A percentile compares a stretch with the other conserved stretches of the same genome.
Conservation (phyloP, 2,113 vertebrate genomes). For the Atlantisia rogersi region DNA sequence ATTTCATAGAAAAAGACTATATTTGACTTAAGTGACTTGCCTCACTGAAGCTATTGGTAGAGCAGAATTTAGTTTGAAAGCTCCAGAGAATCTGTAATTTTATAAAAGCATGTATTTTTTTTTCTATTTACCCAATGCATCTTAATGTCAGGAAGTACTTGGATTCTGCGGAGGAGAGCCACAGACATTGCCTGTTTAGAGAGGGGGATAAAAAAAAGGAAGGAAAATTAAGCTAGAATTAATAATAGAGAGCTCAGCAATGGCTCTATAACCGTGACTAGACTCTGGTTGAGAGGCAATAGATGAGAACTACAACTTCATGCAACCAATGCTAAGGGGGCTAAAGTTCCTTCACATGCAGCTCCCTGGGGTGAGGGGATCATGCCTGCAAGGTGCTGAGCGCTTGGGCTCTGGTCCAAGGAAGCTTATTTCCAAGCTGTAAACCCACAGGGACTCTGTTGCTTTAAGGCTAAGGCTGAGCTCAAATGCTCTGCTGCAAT, state of each 20-base stretch:
- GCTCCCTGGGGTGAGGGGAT: neutral
- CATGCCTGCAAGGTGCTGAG: neutral
- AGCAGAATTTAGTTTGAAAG: neutral
- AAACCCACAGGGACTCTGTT: neutral
- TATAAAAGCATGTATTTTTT: neutral
- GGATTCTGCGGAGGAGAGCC: fast-evolving
- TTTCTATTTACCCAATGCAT: neutral
- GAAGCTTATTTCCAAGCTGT: neutral
- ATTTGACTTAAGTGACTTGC: slow-evolving; percentile 3
- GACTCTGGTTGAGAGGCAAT: neutral
- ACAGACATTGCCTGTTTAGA: neutral
- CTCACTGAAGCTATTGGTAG: slow-evolving; percentile 19
- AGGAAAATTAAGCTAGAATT: neutral
- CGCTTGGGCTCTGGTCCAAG: neutral
- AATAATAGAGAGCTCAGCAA: neutral
- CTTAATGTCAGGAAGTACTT: neutral
- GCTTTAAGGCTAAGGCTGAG: slow-evolving; percentile 11
- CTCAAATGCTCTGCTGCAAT: neutral
- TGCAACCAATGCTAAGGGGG: fast-evolving
- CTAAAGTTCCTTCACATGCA: neutral
- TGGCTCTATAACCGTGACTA: neutral
- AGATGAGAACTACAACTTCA: neutral
- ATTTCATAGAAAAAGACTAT: neutral
- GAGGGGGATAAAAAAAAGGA: neutral
- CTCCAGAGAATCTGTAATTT: neutral